These are phyloP conservation scores for Agonopterix arenella DNA, from an alignment of 2,888 invertebrate species.

Conservation along the genomic window DNA sequence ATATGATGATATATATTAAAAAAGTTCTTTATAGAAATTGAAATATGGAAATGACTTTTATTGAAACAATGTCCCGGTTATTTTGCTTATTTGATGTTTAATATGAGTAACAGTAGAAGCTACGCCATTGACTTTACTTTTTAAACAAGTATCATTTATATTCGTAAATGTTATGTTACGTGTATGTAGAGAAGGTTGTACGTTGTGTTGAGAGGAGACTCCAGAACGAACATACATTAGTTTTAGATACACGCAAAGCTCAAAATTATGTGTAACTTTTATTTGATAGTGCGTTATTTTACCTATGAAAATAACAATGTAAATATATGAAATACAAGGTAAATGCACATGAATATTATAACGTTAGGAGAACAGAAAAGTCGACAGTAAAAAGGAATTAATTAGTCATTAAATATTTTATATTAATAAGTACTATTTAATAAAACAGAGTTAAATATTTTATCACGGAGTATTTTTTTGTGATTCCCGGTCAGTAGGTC, in stretches of 20 bases:
- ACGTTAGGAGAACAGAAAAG: constrained; percentile 28
- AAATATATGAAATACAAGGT: constrained; percentile 6
- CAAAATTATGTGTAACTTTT: no score
- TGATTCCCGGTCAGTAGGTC: constrained; percentile 49
- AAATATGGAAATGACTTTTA: constrained; percentile 66
- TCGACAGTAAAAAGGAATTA: constrained; percentile 45
- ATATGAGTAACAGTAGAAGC: no score
- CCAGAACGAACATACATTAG: neutral
- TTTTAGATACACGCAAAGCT: neutral
- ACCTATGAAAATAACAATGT: neutral
- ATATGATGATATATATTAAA: constrained; percentile 71
- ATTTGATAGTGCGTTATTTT: no score
- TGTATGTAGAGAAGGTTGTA: no score
- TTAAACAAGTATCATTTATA: no score
- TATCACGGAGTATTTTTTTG: constrained; percentile 57
- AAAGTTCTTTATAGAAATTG: constrained; percentile 72
- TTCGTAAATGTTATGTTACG: no score
- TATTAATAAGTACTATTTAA: constrained; percentile 65
- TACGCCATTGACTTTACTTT: no score
- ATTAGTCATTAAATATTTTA: constrained; percentile 67
- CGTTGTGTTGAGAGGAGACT: neutral
- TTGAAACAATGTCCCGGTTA: constrained; percentile 44
- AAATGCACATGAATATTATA: constrained; percentile 2
- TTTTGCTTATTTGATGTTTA: no score
- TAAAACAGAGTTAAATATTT: constrained; percentile 70